Percentiles rank a stretch among this genome's conserved stretches.
Conservation (phyloP, 2,797 vertebrate species). For the Miichthys miiuy region DNA sequence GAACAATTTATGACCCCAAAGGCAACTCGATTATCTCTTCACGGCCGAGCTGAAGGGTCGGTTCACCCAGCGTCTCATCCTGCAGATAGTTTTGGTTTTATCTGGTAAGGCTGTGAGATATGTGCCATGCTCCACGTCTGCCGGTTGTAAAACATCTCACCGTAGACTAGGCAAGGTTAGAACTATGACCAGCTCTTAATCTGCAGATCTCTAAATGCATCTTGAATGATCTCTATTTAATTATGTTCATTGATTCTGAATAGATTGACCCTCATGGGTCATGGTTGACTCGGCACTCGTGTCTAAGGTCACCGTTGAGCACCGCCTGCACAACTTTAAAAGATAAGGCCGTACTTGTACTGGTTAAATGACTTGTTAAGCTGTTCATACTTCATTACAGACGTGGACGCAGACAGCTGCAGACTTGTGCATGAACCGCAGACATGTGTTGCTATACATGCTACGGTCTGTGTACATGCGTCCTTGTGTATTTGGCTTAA, state of each 20-base stretch:
- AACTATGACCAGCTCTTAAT: background rate
- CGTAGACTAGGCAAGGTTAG: background rate
- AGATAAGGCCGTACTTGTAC: background rate
- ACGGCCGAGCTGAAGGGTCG: constrained; percentile 20
- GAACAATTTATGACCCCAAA: background rate
- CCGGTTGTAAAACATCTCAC: background rate
- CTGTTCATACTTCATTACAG: no score
- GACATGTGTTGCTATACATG: background rate
- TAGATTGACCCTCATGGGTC: background rate
- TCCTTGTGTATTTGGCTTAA: background rate
- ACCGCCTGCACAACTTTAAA: background rate
- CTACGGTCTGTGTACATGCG: no score
- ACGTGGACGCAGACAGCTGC: background rate
- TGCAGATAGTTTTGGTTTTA: constrained; percentile 17
- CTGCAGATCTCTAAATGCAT: constrained; percentile 19
- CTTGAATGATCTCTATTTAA: constrained; percentile 14
- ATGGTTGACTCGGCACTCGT: constrained; percentile 4
- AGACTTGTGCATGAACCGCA: no score
- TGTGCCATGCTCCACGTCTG: background rate
- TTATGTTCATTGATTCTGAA: constrained; percentile 43
- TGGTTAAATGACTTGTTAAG: no score
- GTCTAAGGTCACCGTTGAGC: constrained; percentile 1
- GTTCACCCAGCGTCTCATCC: background rate
- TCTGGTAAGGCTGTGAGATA: background rate
- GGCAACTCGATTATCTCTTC: constrained; percentile 19